Conservation (phyloP, 2,797 vertebrate genomes). For the Centroberyx gerrardi region DNA sequence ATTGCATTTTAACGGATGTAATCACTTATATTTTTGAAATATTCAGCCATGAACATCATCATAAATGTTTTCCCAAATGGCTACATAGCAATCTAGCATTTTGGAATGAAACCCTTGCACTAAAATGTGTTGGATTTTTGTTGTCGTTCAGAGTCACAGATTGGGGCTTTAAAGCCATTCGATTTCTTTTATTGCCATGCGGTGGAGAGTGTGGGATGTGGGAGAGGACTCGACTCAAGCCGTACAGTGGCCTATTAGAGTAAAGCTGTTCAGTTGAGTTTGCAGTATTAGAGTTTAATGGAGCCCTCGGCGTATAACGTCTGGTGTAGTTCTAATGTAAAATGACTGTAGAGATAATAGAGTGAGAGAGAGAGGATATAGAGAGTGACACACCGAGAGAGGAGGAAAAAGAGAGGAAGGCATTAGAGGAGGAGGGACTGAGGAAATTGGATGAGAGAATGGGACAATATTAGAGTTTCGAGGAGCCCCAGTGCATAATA, state of each 20-base stretch:
- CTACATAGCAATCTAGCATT: constrained; percentile 5
- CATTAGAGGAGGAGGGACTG: neutral
- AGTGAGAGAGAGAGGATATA: neutral
- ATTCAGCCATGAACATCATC: too few species aligned
- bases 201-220: constrained; percentile 18
- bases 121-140: constrained; percentile 6
- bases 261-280: constrained; percentile 34
- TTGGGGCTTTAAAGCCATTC: constrained; percentile 43
- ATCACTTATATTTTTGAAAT: too few species aligned
- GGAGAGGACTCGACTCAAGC: constrained; percentile 11
- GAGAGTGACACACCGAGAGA: neutral
- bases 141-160: constrained; percentile 13
- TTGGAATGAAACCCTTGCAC: neutral
- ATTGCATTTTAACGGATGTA: too few species aligned
- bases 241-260: constrained; percentile 37
- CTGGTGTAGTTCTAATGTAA: constrained; percentile 32
- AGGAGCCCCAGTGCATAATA: neutral
- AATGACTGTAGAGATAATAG: constrained; percentile 33
- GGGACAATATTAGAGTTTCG: neutral
- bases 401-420: neutral
- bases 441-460: neutral
- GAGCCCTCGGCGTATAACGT: constrained; percentile 48
- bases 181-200: constrained; percentile 51
- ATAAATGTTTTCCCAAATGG: neutral
- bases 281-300: constrained; percentile 52